These are phyloP conservation scores for Parnassius orleans DNA, from an alignment of 2,888 invertebrate species.

Conservation along the genomic window DNA sequence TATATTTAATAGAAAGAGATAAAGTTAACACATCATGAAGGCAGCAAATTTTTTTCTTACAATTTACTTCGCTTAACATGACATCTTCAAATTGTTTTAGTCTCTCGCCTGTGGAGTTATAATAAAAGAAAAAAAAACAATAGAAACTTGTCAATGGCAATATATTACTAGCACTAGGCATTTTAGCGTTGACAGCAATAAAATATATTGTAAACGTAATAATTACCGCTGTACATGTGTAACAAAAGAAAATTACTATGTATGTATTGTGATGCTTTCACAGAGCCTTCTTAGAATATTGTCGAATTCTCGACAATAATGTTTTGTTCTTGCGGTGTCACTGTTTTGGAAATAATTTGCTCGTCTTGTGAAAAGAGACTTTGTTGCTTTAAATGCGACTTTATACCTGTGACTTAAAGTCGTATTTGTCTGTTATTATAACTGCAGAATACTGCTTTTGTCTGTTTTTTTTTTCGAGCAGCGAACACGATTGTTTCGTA, in stretches of 20 bases:
- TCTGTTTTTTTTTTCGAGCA: slow-evolving; percentile 18
- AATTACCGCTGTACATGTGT: slow-evolving; percentile 21
- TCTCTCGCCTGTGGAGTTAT: slow-evolving; percentile 5
- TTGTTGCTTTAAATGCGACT: slow-evolving; percentile 5
- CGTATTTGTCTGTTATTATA: slow-evolving; percentile 1
- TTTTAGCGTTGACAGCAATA: slow-evolving; percentile 29
- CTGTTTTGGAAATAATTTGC: slow-evolving; percentile 61
- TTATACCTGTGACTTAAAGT: background rate
- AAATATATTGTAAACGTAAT: slow-evolving; percentile 22
- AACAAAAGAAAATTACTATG: slow-evolving; percentile 29
- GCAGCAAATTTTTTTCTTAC: slow-evolving; percentile 12
- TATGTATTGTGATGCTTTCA: slow-evolving; percentile 31
- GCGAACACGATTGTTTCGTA: slow-evolving; percentile 22
- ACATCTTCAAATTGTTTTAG: slow-evolving; percentile 12
- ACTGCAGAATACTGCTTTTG: slow-evolving; percentile 6
- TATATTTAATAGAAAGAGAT: no score
- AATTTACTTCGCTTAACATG: slow-evolving; percentile 25
- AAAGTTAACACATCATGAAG: slow-evolving; percentile 2
- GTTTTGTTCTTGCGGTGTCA: slow-evolving; percentile 57
- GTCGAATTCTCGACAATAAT: slow-evolving; percentile 33
- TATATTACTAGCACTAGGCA: slow-evolving; percentile 21
- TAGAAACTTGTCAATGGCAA: slow-evolving; percentile 4
- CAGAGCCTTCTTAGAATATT: slow-evolving; percentile 52
- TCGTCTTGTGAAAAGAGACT: slow-evolving; percentile 40
- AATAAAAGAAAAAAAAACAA: slow-evolving; percentile 20